Evolutionary conservation across 1,140 invertebrate genomes (phyloP).

Genomic region (Andricus grossulariae): DNA sequence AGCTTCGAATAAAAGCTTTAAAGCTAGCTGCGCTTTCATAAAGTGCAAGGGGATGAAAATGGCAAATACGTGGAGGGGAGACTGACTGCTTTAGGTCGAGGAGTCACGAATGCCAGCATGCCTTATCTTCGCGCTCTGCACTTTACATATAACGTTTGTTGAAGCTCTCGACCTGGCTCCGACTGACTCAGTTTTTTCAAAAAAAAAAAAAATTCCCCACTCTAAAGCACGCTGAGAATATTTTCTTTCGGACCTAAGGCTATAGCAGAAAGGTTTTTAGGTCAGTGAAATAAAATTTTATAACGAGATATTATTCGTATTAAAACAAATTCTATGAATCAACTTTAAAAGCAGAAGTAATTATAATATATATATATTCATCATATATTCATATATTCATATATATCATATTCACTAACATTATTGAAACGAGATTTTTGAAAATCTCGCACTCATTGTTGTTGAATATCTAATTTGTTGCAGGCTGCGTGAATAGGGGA

Average conservation of each 20-base stretch:
- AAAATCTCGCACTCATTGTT: too few species aligned
- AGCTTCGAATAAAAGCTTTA: slow-evolving; percentile 20
- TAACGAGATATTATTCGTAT: too few species aligned
- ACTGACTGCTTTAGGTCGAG: slow-evolving; percentile 32
- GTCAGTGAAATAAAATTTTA: too few species aligned
- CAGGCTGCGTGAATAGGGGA: too few species aligned
- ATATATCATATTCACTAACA: too few species aligned
- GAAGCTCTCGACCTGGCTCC: slow-evolving; percentile 38
- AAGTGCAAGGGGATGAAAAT: slow-evolving; percentile 23
- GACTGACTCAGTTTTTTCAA: slow-evolving; percentile 10
- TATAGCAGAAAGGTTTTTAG: too few species aligned
- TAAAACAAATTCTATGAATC: too few species aligned
- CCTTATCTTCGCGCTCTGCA: slow-evolving; percentile 65
- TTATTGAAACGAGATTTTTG: too few species aligned
- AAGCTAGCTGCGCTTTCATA: slow-evolving; percentile 19
- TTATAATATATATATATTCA: too few species aligned
- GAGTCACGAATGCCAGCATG: slow-evolving; percentile 52
- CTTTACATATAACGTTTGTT: slow-evolving; percentile 62
- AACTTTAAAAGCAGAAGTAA: too few species aligned
- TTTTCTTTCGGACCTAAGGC: not conserved
- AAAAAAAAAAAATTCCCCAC: not conserved
- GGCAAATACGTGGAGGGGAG: slow-evolving; percentile 16
- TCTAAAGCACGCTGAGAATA: not conserved
- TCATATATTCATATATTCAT: too few species aligned
- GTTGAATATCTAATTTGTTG: too few species aligned